Conservation (phyloP, 37 sponge, comb jelly and placozoan species). For the Theonella swinhoei region DNA sequence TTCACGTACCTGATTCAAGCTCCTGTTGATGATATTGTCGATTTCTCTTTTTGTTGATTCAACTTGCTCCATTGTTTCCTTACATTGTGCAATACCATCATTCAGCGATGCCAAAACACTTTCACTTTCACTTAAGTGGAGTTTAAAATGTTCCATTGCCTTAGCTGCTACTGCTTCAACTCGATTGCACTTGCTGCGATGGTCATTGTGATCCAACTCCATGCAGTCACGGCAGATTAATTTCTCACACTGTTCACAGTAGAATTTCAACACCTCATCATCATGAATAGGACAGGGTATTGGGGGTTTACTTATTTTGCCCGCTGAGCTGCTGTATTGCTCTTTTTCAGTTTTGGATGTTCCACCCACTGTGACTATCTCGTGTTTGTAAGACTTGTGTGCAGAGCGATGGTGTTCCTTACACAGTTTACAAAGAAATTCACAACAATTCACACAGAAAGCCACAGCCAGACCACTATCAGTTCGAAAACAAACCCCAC, state of each 20-base stretch:
- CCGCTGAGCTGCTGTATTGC: neutral
- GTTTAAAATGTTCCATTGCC: neutral
- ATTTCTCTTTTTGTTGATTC: slow-evolving; percentile 15
- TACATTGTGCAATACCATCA: slow-evolving; percentile 7
- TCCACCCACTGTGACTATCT: slow-evolving; percentile 13
- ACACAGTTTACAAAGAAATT: slow-evolving; percentile 48
- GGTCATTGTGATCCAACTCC: slow-evolving; percentile 15
- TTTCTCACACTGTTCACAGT: slow-evolving; percentile 21
- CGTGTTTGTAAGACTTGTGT: slow-evolving; percentile 25
- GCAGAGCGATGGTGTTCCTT: slow-evolving; percentile 26
- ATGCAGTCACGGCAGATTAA: slow-evolving; percentile 40
- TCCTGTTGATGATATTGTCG: neutral
- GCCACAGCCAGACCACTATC: slow-evolving; percentile 18
- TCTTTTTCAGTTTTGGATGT: neutral
- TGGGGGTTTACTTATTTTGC: slow-evolving; percentile 11
- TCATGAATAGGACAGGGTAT: slow-evolving; percentile 8
- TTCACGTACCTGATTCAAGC: slow-evolving; percentile 13
- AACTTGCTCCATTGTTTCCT: slow-evolving; percentile 13
- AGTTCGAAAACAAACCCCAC: slow-evolving; percentile 33
- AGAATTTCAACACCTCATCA: slow-evolving; percentile 23
- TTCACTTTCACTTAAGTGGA: neutral
- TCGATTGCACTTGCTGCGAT: slow-evolving; percentile 1
- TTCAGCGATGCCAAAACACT: slow-evolving; percentile 4
- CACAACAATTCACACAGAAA: slow-evolving; percentile 41
- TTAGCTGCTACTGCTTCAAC: slow-evolving; percentile 16